These are phyloP conservation scores for Cheiracanthium punctorium DNA, from an alignment of 2,888 invertebrate genomes.

Conservation along the genomic window DNA sequence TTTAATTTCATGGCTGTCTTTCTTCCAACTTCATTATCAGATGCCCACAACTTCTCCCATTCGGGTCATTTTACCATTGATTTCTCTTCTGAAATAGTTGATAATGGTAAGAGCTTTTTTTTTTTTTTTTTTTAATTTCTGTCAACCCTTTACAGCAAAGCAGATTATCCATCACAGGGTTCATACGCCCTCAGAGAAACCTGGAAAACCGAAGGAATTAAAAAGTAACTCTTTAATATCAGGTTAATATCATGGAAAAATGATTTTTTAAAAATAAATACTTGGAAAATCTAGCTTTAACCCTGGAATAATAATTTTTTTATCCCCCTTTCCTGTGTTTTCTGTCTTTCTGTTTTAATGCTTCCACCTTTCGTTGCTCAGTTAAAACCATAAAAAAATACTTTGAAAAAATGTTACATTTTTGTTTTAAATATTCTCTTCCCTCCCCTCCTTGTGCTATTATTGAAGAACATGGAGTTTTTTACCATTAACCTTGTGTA, in stretches of 20 bases:
- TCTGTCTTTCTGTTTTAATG: neutral
- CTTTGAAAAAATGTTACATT: too few species aligned
- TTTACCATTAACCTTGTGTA: too few species aligned
- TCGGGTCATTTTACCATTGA: slow-evolving; percentile 40
- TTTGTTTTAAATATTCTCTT: too few species aligned
- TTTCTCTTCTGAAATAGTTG: slow-evolving; percentile 66
- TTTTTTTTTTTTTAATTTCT: neutral
- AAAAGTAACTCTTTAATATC: neutral
- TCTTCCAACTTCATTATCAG: neutral
- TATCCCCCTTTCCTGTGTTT: neutral
- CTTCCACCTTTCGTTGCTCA: too few species aligned
- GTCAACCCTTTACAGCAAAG: too few species aligned
- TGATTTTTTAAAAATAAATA: neutral
- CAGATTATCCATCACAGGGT: too few species aligned
- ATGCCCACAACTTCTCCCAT: slow-evolving; percentile 42
- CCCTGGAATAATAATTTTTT: too few species aligned
- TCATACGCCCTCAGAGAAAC: too few species aligned
- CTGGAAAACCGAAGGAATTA: neutral
- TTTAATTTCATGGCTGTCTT: slow-evolving; percentile 8
- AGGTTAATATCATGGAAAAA: neutral
- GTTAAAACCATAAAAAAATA: too few species aligned
- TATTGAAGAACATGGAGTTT: too few species aligned
- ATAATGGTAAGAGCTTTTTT: slow-evolving; percentile 49
- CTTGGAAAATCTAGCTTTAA: too few species aligned
- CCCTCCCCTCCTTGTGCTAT: too few species aligned